These are phyloP conservation scores for Yoshiicerus persimilis DNA, from an alignment of 1,140 invertebrate genomes.

Conservation along the genomic window DNA sequence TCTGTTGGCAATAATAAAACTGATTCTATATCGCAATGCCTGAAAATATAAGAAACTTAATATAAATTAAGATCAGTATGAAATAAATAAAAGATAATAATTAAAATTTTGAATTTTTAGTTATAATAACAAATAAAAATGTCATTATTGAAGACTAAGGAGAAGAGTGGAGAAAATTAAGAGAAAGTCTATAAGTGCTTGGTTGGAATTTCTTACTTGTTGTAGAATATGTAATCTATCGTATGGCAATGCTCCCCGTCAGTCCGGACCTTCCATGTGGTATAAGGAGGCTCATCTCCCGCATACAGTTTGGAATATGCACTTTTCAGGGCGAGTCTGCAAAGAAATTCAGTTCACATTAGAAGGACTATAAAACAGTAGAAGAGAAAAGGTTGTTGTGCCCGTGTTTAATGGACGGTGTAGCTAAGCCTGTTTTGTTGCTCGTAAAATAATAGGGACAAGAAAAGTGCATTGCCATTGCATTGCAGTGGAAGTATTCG, in stretches of 20 bases:
- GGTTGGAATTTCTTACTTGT: slow-evolving; percentile 52
- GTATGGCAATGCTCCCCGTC: slow-evolving; percentile 73
- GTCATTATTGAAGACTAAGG: background rate
- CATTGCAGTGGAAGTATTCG: too few relatives aligned
- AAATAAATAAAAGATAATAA: background rate
- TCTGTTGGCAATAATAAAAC: slow-evolving; percentile 67
- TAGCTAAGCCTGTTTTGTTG: background rate
- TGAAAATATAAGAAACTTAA: too few relatives aligned
- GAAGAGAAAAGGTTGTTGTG: background rate
- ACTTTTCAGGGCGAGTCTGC: slow-evolving; percentile 52
- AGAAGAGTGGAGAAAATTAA: background rate
- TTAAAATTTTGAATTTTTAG: too few relatives aligned
- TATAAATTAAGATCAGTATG: background rate
- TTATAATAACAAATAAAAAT: background rate
- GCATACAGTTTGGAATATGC: slow-evolving; percentile 51
- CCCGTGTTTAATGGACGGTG: background rate
- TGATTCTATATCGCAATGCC: slow-evolving; percentile 60
- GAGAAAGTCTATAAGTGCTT: background rate
- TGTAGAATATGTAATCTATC: slow-evolving; percentile 78
- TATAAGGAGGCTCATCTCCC: slow-evolving; percentile 66
- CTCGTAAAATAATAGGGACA: background rate
- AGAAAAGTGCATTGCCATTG: too few relatives aligned
- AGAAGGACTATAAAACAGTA: background rate
- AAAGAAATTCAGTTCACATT: background rate
- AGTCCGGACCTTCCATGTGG: slow-evolving; percentile 75